Percentiles rank a stretch among this genome's conserved stretches.
Conservation (phyloP, 2,797 vertebrate genomes). For the Gobionotothen gibberifrons region DNA sequence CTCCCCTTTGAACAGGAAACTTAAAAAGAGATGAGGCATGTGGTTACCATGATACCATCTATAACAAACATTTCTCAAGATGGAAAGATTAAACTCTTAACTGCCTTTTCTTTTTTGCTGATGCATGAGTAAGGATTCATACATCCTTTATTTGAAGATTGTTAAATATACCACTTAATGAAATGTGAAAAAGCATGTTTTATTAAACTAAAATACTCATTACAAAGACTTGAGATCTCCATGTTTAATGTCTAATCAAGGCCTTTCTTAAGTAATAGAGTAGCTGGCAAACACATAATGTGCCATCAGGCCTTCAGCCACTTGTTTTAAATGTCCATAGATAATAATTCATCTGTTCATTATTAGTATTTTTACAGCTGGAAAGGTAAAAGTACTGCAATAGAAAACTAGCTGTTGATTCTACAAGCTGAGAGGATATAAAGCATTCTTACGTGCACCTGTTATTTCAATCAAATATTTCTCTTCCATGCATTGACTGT, state of each 20-base stretch:
- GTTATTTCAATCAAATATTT: constrained; percentile 51
- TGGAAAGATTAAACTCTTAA: neutral
- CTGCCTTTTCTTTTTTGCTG: neutral
- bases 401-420: constrained; percentile 20
- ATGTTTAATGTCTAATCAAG: neutral
- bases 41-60: neutral
- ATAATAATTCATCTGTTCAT: constrained; percentile 20
- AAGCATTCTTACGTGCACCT: constrained; percentile 42
- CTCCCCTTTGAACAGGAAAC: constrained; percentile 10
- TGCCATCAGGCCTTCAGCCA: neutral
- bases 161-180: neutral
- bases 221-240: neutral
- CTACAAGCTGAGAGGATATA: constrained; percentile 21
- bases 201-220: neutral
- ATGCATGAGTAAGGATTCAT: neutral
- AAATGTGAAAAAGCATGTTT: neutral
- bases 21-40: neutral
- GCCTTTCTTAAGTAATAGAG: neutral
- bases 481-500: constrained; percentile 34
- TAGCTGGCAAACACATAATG: neutral
- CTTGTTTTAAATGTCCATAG: constrained; percentile 1
- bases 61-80: neutral
- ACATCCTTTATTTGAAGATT: neutral
- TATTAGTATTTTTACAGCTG: constrained; percentile 41
- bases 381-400: constrained; percentile 21